Conservation (phyloP, 2,888 invertebrate species). For the Suillia variegata region DNA sequence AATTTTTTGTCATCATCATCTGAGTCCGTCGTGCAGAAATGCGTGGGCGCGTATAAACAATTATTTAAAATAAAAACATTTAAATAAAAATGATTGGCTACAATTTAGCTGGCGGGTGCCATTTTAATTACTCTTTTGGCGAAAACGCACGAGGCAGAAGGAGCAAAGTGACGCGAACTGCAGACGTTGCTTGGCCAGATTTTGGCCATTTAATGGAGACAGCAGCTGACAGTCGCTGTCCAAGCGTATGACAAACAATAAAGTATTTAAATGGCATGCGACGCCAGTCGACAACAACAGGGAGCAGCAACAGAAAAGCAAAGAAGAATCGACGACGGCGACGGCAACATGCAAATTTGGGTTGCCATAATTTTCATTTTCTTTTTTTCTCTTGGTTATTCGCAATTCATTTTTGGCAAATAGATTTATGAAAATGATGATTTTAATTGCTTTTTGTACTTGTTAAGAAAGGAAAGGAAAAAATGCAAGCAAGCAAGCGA, state of each 20-base stretch:
- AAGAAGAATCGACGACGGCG: background rate
- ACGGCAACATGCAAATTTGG: slow-evolving; percentile 1
- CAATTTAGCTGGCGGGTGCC: background rate
- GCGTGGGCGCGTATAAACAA: background rate
- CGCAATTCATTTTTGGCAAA: slow-evolving; percentile 13
- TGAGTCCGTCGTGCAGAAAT: background rate
- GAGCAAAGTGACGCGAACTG: background rate
- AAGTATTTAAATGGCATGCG: slow-evolving; percentile 1
- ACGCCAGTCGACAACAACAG: no score
- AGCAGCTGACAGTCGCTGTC: background rate
- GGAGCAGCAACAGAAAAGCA: no score
- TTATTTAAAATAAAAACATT: no score
- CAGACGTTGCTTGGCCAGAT: background rate
- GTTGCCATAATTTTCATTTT: background rate
- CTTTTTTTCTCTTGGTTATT: background rate
- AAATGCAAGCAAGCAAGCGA: no score
- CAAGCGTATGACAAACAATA: background rate
- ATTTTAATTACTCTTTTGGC: background rate
- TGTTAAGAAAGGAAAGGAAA: background rate
- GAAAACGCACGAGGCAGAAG: background rate
- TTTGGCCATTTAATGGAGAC: slow-evolving; percentile 1
- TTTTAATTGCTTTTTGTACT: slow-evolving; percentile 13
- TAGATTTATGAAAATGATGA: slow-evolving; percentile 28
- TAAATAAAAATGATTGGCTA: slow-evolving; percentile 5
- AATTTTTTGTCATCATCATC: slow-evolving; percentile 2